Evolutionary conservation across 2,797 vertebrate species (phyloP), one percentile per base, ranked within the genome.

Genomic region (Gouania willdenowi): DNA sequence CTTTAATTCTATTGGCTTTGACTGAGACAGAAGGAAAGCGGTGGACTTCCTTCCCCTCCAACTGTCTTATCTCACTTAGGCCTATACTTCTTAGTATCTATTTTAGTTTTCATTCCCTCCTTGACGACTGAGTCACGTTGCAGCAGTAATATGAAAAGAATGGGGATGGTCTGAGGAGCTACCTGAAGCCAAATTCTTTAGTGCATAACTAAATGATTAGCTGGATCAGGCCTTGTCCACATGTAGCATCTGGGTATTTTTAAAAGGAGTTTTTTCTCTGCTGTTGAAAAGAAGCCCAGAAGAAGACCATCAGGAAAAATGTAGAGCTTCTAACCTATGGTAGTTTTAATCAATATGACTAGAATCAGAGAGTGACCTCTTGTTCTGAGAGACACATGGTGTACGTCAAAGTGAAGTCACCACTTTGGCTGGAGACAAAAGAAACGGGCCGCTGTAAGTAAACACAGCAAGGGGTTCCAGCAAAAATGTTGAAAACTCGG

Each of bases 81-180:
- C 54, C 17, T 61, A 78, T 74, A 81, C 74, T 66, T 29, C 57
- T 60, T 59, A n/a, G n/a, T 60, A 78, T 79, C 67, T 74, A 71
- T 66, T 6, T 51, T 51, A 61, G 66, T 64, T 70, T 66, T 49
- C 41, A 25, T 27, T 40, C 39, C 41, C 45, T 47, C 63, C 58
- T 61, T 26, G 43, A 74, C 38, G 25, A 41, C n/a, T 26, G 47
- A 72, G 35, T 70, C 66, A 76, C 33, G 46, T 22, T 31, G 27
- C 27, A 62, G 25, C 26, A 41, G 8, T 35, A 28, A 23, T 45
- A 35, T 23, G 26, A 54, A 48, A 70, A 64, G 53, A 64, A 71
- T 35, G 35, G 59, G 27, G 41, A 41, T 24, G 7, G 5, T 55
- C 47, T 35, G 18, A 8, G 47, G 13, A 27, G 50, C 59, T 52